These are phyloP conservation scores for Trileptium ribeirensis DNA, from an alignment of 2,888 invertebrate genomes.

Conservation along the genomic window DNA sequence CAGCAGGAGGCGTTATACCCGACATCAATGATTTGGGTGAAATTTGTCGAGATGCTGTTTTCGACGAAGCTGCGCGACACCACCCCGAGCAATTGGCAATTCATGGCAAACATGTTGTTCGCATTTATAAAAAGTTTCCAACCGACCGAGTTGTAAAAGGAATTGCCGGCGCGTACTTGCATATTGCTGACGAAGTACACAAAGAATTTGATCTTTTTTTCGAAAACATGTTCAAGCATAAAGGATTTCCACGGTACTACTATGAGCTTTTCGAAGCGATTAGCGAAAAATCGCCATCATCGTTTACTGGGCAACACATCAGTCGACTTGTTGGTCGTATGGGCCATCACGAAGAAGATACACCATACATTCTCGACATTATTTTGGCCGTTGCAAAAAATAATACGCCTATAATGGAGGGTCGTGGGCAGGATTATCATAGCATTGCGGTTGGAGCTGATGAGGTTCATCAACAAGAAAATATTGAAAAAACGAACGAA, in stretches of 20 bases:
- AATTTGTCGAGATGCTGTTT: background rate
- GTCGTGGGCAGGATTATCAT: constrained; percentile 9
- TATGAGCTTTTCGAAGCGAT: constrained; percentile 4
- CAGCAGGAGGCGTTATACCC: background rate
- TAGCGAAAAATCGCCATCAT: background rate
- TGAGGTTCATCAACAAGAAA: background rate
- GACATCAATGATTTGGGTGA: background rate
- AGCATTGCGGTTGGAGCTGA: background rate
- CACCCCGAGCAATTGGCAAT: background rate
- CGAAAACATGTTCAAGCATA: background rate
- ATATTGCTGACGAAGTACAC: background rate
- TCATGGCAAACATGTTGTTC: background rate
- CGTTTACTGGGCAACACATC: background rate
- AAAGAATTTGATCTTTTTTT: background rate
- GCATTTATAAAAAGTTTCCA: background rate
- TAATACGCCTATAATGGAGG: background rate
- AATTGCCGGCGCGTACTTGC: background rate
- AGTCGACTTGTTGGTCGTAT: constrained; percentile 5
- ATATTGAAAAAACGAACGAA: background rate
- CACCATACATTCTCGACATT: constrained; percentile 5
- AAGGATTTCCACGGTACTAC: constrained; percentile 11
- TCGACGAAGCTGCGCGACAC: constrained; percentile 7
- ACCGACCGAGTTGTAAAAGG: background rate
- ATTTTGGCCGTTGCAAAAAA: background rate
- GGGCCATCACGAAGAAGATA: constrained; percentile 17